phyloP scores from a whole-genome alignment of 2,888 invertebrate species.

The Hydriomena furcata region DNA sequence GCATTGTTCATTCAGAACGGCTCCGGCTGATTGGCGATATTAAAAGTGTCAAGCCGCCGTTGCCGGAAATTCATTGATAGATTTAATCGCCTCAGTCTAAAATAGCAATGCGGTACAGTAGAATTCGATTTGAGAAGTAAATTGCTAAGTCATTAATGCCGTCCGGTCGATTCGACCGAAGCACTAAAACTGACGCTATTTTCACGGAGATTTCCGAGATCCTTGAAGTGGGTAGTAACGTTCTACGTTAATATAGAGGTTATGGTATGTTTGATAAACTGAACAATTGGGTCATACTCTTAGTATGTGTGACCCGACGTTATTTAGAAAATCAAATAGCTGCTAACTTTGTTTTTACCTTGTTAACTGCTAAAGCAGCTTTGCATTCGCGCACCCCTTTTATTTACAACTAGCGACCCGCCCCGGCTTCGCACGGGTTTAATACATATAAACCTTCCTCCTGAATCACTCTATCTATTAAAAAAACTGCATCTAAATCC shows the following conservation, averaged over 20 bases:
- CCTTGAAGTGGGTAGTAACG: conserved; percentile 52
- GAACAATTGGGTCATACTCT: not conserved
- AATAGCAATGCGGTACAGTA: conserved; percentile 60
- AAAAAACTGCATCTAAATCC: too few species aligned
- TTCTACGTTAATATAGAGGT: not conserved
- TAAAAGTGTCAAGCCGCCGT: conserved; percentile 76
- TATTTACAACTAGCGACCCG: too few species aligned
- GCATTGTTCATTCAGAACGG: conserved; percentile 79
- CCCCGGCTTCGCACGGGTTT: too few species aligned
- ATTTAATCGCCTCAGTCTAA: conserved; percentile 76
- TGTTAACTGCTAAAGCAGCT: too few species aligned
- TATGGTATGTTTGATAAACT: conserved; percentile 1
- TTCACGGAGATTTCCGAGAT: conserved; percentile 55
- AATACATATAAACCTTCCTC: too few species aligned
- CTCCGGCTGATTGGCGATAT: conserved; percentile 76
- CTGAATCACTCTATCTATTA: too few species aligned
- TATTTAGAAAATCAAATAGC: too few species aligned
- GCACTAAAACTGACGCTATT: conserved; percentile 74
- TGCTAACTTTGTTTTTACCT: too few species aligned
- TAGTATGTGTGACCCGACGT: not conserved
- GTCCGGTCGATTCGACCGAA: conserved; percentile 66
- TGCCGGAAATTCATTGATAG: conserved; percentile 83
- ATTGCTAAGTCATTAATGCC: conserved; percentile 79
- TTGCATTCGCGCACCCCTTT: too few species aligned
- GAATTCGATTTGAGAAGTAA: conserved; percentile 76